Conservation (phyloP, 2,113 vertebrate genomes). For the Ctenomys sociabilis region DNA sequence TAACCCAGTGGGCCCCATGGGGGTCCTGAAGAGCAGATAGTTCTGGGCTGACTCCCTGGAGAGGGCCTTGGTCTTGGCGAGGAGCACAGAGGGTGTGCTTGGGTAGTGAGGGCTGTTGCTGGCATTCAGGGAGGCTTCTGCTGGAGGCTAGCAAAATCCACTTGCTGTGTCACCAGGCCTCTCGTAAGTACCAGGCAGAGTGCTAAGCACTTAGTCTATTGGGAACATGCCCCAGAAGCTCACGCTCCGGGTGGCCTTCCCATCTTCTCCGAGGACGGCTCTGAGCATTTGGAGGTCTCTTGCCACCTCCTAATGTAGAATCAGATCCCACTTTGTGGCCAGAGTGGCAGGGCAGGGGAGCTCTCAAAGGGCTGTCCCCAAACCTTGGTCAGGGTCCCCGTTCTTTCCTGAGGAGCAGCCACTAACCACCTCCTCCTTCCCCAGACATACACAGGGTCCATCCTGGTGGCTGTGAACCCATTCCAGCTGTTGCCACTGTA, state of each 20-base stretch:
- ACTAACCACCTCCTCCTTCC: not conserved
- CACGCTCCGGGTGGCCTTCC: not conserved
- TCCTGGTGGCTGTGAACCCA: constrained; percentile 97
- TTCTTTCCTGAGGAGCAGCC: no score
- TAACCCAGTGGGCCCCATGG: not conserved
- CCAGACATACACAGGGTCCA: constrained; percentile 97
- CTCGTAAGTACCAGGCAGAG: not conserved
- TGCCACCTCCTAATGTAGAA: not conserved
- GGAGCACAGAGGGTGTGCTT: not conserved
- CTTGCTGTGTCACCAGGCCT: not conserved
- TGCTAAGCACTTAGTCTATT: not conserved
- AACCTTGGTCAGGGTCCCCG: not conserved
- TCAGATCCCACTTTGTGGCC: not conserved
- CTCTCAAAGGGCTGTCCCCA: not conserved
- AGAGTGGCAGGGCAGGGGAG: not conserved
- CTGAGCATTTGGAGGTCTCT: not conserved
- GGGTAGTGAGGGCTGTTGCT: not conserved
- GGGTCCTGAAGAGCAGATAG: not conserved
- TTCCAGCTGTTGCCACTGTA: constrained; percentile 97
- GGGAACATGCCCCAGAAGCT: not conserved
- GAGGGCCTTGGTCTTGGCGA: not conserved
- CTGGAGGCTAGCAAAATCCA: not conserved
- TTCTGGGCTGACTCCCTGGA: not conserved
- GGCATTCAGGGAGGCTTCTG: not conserved
- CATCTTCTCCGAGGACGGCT: not conserved